Evolutionary conservation across 2,888 invertebrate genomes (phyloP).

Genomic region (Acanthosepion lycidas): DNA sequence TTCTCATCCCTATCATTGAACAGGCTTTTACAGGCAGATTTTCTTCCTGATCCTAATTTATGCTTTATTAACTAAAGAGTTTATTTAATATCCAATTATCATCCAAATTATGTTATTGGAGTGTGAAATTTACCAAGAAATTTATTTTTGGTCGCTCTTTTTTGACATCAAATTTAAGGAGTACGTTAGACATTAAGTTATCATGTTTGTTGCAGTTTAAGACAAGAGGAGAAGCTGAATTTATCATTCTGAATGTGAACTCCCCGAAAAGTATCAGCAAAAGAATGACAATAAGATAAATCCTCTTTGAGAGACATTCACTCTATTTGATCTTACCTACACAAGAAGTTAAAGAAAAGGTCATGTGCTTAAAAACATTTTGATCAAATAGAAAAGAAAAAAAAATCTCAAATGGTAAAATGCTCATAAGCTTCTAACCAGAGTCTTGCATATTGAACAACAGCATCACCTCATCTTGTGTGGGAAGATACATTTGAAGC

Average conservation of each 20-base stretch:
- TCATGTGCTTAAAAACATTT: neutral
- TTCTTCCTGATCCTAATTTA: neutral
- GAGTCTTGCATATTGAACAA: neutral
- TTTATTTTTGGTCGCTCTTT: neutral
- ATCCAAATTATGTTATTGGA: too few relatives aligned
- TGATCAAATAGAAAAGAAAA: neutral
- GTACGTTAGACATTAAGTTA: neutral
- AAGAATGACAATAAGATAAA: neutral
- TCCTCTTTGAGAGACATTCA: neutral
- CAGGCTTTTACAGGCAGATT: neutral
- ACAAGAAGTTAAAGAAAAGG: neutral
- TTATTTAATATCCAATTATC: too few relatives aligned
- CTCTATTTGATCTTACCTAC: neutral
- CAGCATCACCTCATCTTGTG: neutral
- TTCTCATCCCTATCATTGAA: too few relatives aligned
- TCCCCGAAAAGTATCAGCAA: neutral
- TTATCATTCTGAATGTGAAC: neutral
- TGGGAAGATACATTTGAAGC: neutral
- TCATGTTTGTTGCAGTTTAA: neutral
- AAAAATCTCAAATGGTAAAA: neutral
- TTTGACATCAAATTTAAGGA: neutral
- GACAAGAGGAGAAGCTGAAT: neutral
- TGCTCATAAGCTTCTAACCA: neutral
- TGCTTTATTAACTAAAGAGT: neutral
- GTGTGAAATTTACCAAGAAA: neutral